Evolutionary conservation across 2,113 vertebrate genomes (phyloP), one percentile per base, ranked within the genome.

Genomic region (Athene cunicularia): DNA sequence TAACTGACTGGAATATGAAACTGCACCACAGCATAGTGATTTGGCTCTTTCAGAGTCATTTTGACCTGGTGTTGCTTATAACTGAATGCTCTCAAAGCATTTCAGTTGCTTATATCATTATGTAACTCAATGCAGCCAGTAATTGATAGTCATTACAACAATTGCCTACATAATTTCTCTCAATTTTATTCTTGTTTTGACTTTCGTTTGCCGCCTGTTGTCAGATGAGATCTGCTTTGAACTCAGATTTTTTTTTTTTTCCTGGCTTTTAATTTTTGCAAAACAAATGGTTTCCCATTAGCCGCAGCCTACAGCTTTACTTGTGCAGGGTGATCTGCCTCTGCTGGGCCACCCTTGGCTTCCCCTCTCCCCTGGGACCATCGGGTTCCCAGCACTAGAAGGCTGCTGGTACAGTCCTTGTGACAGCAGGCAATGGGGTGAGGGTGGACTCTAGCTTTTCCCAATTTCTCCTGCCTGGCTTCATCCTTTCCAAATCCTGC

Each of bases 81-180:
- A 23, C 41, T 9, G n/a, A 63, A 23, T 0, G 8, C 8, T 43
- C 80, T 58, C 71, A 64, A 4, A 88, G 88, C 43, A 1, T 30
- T 62, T 62, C 12, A 3, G 82, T 62, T 59, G 68, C 62, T 82
- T 63, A 10, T 60, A 1, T 33, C n/a, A 5, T 70, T 58, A 5
- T 30, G 86, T 53, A 86, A 53, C 67, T 85, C 62, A 45, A 28
- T 35, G 11, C 67, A 55, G 93, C 27, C 86, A 26, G 50, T 70
- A 86, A 94, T 55, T 92, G 80, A 71, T 60, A 85, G 89, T 92
- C 81, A 59, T 93, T 93, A 60, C 59, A 77, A 41, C 68, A 76
- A 74, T 43, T 96, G 74, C 67, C 80, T 68, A 8, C 41, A 9
- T 58, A 53, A 53, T 71, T 84, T 60, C 68, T 63, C 66, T 66